These are phyloP conservation scores for Drosophila dives DNA, from an alignment of 2,888 invertebrate species.

Conservation along the genomic window DNA sequence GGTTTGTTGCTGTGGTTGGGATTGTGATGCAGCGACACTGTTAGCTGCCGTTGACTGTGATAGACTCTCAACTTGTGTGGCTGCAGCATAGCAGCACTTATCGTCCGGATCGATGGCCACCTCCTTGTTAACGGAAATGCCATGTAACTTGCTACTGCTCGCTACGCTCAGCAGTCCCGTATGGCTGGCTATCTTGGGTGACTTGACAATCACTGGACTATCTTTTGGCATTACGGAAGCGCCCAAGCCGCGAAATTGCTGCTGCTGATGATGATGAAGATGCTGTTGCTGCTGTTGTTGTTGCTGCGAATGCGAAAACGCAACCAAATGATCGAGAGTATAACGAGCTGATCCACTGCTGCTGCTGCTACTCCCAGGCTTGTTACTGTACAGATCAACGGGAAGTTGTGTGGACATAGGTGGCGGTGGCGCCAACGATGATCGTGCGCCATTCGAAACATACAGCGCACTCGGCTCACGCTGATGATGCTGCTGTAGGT, in stretches of 20 bases:
- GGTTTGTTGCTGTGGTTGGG: slow-evolving; percentile 34
- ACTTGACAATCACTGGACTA: slow-evolving; percentile 84
- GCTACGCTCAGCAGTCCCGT: slow-evolving; percentile 71
- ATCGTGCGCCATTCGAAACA: slow-evolving; percentile 68
- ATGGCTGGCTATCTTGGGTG: slow-evolving; percentile 79
- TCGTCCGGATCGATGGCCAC: slow-evolving; percentile 85
- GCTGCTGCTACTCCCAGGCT: slow-evolving; percentile 47
- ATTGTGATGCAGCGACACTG: slow-evolving; percentile 30
- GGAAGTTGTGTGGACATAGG: slow-evolving; percentile 61
- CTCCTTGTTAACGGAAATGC: slow-evolving; percentile 84
- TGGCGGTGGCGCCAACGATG: slow-evolving; percentile 53
- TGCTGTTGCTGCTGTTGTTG: slow-evolving; percentile 53
- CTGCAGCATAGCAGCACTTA: slow-evolving; percentile 73
- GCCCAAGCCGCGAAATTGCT: slow-evolving; percentile 81
- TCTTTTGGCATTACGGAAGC: slow-evolving; percentile 84
- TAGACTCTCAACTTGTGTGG: slow-evolving; percentile 60
- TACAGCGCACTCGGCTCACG: slow-evolving; percentile 64
- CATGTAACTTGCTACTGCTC: slow-evolving; percentile 66
- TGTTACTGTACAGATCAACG: slow-evolving; percentile 61
- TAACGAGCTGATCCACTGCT: slow-evolving; percentile 57
- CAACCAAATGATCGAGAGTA: slow-evolving; percentile 48
- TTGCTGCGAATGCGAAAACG: slow-evolving; percentile 43
- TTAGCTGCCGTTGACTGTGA: slow-evolving; percentile 47
- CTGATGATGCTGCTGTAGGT: slow-evolving; percentile 53
- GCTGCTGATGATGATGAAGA: slow-evolving; percentile 60